Conservation (phyloP, 2,113 vertebrate species). For the Leucosticte australis region DNA sequence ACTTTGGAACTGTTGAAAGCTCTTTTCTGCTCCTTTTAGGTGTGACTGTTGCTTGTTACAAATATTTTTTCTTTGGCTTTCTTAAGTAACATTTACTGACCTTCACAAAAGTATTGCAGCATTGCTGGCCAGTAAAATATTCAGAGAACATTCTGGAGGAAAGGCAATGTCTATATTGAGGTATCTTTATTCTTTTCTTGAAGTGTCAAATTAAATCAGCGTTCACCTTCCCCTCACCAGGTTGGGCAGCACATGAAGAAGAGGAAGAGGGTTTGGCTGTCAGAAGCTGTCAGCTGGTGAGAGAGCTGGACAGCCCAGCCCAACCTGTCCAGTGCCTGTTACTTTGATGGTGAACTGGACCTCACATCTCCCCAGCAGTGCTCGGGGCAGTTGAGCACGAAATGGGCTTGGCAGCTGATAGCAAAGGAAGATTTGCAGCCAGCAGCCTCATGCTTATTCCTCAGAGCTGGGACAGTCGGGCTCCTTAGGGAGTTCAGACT, state of each 20-base stretch:
- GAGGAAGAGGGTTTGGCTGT: not conserved
- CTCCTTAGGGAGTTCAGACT: not conserved
- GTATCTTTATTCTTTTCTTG: slow-evolving; percentile 5
- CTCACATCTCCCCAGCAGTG: not conserved
- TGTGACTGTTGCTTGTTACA: not conserved
- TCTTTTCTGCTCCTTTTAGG: not conserved
- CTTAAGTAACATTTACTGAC: slow-evolving; percentile 13
- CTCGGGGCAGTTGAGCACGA: not conserved
- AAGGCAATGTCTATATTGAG: not conserved
- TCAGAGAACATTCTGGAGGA: slow-evolving; percentile 3
- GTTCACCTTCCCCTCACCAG: slow-evolving; percentile 20
- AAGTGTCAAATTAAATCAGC: slow-evolving; percentile 40
- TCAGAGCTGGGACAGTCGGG: not conserved
- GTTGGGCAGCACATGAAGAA: not conserved
- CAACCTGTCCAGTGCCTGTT: not conserved
- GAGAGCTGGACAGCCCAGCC: not conserved
- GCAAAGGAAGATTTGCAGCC: not conserved
- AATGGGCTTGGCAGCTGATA: not conserved
- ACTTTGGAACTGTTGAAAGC: not conserved
- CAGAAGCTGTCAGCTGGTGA: not conserved
- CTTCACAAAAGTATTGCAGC: slow-evolving; percentile 9
- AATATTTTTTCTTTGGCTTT: not conserved
- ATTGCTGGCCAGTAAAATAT: not conserved
- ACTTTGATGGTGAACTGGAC: not conserved
- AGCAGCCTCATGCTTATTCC: not conserved